Evolutionary conservation across 2,888 invertebrate species (phyloP), one percentile per base, ranked within the genome.

Genomic region (Mythimna lalbum): DNA sequence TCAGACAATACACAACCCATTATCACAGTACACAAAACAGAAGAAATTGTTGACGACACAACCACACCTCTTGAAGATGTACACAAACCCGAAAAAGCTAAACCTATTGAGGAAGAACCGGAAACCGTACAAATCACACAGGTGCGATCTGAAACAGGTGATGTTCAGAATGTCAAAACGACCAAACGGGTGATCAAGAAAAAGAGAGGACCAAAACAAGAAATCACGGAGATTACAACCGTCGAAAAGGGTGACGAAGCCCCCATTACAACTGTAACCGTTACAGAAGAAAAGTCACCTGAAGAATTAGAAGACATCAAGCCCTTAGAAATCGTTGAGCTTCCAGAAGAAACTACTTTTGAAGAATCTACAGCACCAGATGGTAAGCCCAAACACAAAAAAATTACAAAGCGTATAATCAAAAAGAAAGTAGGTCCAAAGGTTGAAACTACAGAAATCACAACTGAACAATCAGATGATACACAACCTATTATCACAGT

Each of bases 401-500:
- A 27, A 64, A 0, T 65, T 0, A 69, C 17, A 0, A 65, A 80
- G 14, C 91, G 81, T 0, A 74, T 17, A 0, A 74, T 78, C 39
- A 55, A 55, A 55, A 55, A 55, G 55, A 55, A 55, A 7, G 19
- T 55, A 10, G 55, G 55, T 19, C 27, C 19, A 9, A 55, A 55
- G 10, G 31, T 55, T 1, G 27, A 55, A 4, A 55, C 55, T 19
- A 55, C 55, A 31, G 31, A 55, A 31, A 55, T 55, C 19, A 55
- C 56, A 2, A 56, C 56, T 12, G 74, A 84, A 77, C 66, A 82
- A 69, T 53, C 64, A 71, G 80, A 77, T 89, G 78, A 80, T 31
- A 61, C 78, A 65, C 6, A 62, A 76, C 79, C 79, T 0, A 85
- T 89, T 27, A 87, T 89, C 2, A 64, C 76, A 1, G 80, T 87